Evolutionary conservation across 2,113 vertebrate species (phyloP), one percentile per base, ranked within the genome.

Genomic region (Furnarius figulus): DNA sequence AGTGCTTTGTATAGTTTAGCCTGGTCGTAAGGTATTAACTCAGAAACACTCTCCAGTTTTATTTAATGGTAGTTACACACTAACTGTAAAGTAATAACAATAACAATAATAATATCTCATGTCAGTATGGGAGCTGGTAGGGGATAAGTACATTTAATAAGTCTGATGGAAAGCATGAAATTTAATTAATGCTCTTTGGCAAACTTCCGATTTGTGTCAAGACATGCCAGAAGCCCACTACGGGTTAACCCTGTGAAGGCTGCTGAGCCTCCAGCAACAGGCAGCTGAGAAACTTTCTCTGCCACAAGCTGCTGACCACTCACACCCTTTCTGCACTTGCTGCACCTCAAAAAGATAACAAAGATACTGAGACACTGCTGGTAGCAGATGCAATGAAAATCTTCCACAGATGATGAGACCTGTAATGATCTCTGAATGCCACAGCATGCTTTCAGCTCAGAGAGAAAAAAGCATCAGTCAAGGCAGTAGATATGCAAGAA

Each of bases 151-250:
- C 56, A 78, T 87, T 95, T 90, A 96, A 87, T 91, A 96, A 89
- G 71, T 85, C 85, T 85, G 72, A 85, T 76, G 86, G 89, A 96
- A 97, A 95, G 89, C 87, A 91, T 93, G 89, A 93, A 91, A 97
- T 96, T 79, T 80, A 96, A 91, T 94, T 96, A 94, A 96, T 85
- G 53, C 23, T 62, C 42, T 93, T 80, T 95, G 96, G 89, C 93
- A 96, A 91, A 87, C 56, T 76, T 96, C 82, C 8, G 37, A 96
- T 47, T 73, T 76, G 18, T 85, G 74, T 94, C 94, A 95, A 87
- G 85, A 79, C 58, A 70, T 4, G 9, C 74, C 66, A 91, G 81
- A 67, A 80, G 42, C n/a, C 33, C 50, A 44, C n/a, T 21, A 67
- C 28, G 67, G 31, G 27, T 93, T 96, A 96, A 93, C 89, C 71